Conservation (phyloP, 2,797 vertebrate species). For the Crocidura indochinensis region DNA sequence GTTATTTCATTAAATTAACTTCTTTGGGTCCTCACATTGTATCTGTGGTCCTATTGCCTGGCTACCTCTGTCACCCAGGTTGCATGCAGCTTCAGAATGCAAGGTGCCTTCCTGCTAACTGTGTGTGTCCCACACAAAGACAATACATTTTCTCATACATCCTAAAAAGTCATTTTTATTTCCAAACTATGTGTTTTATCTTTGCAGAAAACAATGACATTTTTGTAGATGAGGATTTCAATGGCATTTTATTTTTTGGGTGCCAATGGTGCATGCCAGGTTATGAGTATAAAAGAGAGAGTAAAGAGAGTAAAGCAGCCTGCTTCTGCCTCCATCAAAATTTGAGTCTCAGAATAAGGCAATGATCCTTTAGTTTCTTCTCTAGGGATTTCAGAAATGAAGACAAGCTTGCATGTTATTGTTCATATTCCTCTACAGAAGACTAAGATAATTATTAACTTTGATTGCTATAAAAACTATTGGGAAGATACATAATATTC, state of each 20-base stretch:
- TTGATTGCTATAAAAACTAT: not conserved
- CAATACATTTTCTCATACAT: conserved; percentile 14
- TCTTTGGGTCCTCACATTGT: not conserved
- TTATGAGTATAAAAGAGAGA: not conserved
- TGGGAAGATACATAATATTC: not conserved
- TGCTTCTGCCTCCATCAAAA: not conserved
- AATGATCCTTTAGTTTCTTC: not conserved
- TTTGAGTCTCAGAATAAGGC: not conserved
- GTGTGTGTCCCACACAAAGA: too few relatives aligned
- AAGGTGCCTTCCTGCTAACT: too few relatives aligned
- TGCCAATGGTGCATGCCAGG: not conserved
- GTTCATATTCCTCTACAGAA: not conserved
- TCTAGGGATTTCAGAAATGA: conserved; percentile 15
- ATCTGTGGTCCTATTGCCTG: too few relatives aligned
- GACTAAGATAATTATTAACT: not conserved
- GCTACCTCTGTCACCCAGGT: too few relatives aligned
- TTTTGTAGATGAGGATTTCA: not conserved
- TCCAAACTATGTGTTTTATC: not conserved
- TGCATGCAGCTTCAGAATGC: too few relatives aligned
- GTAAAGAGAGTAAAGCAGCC: not conserved
- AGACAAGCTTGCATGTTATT: not conserved
- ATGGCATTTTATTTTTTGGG: not conserved
- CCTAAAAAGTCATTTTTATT: not conserved
- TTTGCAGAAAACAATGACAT: conserved; percentile 9
- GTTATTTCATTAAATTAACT: not conserved